Conservation (phyloP, 2,888 invertebrate species). For the Hymenopus coronatus region DNA sequence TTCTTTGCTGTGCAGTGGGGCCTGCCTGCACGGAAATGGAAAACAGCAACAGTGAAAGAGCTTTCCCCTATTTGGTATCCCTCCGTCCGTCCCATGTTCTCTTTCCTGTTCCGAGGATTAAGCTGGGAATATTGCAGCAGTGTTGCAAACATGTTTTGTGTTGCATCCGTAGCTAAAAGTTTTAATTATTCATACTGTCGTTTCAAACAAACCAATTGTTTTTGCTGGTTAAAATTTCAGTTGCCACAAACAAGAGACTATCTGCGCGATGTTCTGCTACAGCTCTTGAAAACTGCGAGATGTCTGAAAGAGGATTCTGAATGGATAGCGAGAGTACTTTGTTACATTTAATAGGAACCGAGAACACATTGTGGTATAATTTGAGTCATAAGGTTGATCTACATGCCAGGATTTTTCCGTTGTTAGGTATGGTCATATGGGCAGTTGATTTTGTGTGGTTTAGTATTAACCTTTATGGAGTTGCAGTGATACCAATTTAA, state of each 20-base stretch:
- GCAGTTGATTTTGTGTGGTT: too few relatives aligned
- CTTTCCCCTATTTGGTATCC: background rate
- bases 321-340: background rate
- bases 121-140: background rate
- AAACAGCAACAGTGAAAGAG: background rate
- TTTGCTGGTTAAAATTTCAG: background rate
- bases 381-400: background rate
- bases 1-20: background rate
- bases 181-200: background rate
- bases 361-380: background rate
- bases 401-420: background rate
- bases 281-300: background rate
- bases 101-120: background rate
- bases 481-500: too few relatives aligned
- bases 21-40: background rate
- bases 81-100: background rate
- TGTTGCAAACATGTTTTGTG: background rate
- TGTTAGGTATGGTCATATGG: background rate
- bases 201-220: background rate
- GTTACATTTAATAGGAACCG: background rate
- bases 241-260: background rate
- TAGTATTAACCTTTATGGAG: too few relatives aligned
- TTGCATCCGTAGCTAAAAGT: background rate
- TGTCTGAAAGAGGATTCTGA: background rate
- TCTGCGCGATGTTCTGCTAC: background rate